These are phyloP conservation scores for Ailurus styani DNA, from an alignment of 2,113 vertebrate species.

Conservation along the genomic window DNA sequence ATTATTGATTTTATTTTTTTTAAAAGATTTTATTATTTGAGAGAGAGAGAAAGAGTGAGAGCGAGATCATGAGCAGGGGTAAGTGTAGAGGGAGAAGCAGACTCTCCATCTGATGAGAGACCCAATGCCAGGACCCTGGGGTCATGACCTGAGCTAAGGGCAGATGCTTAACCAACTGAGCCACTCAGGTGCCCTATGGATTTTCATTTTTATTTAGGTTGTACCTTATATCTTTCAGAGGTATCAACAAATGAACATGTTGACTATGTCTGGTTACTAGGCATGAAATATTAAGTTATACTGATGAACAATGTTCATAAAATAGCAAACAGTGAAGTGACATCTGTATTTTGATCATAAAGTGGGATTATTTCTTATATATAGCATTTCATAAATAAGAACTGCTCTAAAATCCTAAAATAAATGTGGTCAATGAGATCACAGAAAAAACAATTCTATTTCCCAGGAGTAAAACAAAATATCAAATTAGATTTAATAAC, in stretches of 20 bases:
- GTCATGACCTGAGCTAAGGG: neutral
- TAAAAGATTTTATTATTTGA: neutral
- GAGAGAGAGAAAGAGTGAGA: neutral
- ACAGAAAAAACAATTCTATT: constrained; percentile 1
- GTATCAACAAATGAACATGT: neutral
- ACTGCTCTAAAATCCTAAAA: neutral
- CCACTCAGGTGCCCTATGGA: neutral
- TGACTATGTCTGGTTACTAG: neutral
- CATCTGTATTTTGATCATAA: neutral
- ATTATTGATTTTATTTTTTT: neutral
- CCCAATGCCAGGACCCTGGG: neutral
- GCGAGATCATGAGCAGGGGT: neutral
- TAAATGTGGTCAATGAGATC: neutral
- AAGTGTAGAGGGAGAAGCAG: neutral
- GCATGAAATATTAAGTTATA: neutral
- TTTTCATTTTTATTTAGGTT: neutral
- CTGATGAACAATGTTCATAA: neutral
- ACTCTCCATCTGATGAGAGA: neutral
- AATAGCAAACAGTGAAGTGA: neutral
- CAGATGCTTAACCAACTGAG: neutral
- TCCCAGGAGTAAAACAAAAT: neutral
- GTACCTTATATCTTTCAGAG: neutral
- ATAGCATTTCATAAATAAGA: neutral
- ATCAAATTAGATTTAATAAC: constrained; percentile 42
- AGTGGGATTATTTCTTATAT: neutral